A percentile compares a stretch with the other conserved stretches of the same genome.
Conservation (phyloP, 2,797 vertebrate genomes). For the Onychomys torridus region DNA sequence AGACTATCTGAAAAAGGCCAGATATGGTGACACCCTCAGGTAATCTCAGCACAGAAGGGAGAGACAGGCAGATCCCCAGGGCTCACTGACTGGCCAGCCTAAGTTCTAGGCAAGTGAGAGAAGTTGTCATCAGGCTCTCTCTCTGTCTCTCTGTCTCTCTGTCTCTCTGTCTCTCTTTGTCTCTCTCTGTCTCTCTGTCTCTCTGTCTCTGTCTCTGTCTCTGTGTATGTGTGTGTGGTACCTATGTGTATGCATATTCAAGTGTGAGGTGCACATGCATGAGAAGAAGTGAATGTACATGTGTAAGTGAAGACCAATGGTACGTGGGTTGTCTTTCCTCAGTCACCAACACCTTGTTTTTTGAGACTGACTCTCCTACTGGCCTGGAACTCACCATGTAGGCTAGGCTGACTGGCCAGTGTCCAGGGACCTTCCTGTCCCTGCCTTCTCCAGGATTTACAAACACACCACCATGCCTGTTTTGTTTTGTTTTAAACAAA, state of each 20-base stretch:
- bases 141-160: too few relatives aligned
- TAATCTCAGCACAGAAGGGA: neutral
- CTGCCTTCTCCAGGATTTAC: neutral
- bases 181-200: too few relatives aligned
- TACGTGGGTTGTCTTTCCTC: neutral
- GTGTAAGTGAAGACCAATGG: neutral
- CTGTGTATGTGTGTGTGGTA: neutral
- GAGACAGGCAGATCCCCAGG: too few relatives aligned
- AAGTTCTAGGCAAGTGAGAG: neutral
- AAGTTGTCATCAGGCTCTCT: too few relatives aligned
- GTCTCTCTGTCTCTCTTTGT: too few relatives aligned
- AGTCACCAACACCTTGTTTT: neutral
- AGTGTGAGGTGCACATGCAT: neutral
- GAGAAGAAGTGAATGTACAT: neutral
- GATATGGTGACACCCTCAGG: neutral
- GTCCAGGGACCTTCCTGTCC: neutral
- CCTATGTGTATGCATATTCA: neutral
- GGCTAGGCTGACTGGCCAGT: neutral
- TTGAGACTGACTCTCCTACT: neutral
- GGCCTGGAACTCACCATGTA: neutral
- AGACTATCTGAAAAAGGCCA: neutral
- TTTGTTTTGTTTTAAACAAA: neutral
- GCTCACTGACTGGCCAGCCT: neutral
- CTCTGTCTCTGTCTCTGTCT: too few relatives aligned
- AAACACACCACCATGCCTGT: neutral